Base-by-base conservation (phyloP, 2,113 vertebrate species). In the Drymodes brunneopygia region DNA sequence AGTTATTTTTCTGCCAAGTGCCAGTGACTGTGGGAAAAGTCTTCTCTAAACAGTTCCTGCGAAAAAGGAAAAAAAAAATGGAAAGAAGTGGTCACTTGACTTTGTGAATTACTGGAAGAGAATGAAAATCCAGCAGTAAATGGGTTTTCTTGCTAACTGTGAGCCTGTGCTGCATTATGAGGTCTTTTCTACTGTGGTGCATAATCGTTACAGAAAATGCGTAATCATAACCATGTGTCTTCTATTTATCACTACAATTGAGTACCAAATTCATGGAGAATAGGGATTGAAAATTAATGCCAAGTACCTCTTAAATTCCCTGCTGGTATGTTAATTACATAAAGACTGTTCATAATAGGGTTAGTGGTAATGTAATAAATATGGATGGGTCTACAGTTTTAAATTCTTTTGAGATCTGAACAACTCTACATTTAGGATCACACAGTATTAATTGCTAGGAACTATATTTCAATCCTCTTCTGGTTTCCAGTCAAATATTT, bases 311-410 rank as follows among this genome's bases (percentile, higher is more conserved):
- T 94, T 92, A 92, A 96, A 93, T 96, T 95, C 92, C 90, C 90
- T 94, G 60, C 90, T 90, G 94, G 85, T 96, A 92, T 93, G 90
- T 96, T 96, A 94, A 95, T 95, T 91, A 81, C 85, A 81, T 92
- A 90, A 93, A 94, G 88, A 90, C 95, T 92, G 87, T 83, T 96
- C 86, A 47, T 96, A 90, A 94, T 88, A 93, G 80, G 67, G 94
- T 93, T 93, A 96, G 92, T 88, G 48, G 85, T 96, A 95, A 96
- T 91, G 93, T 93, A 93, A 91, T 96, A 93, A 95, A 94, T 96
- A 86, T 71, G 86, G 85, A 96, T 94, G 64, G 65, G 56, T 92
- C 75, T 95, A 56, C 77, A 92, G 15, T 95, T 95, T 81, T 67
- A 71, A 93, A 95, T 95, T 90, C 65, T 95, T 95, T 88, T 64